Evolutionary conservation across 2,888 invertebrate species (phyloP), one percentile per base, ranked within the genome.

Genomic region (Caenorhabditis uteleia): DNA sequence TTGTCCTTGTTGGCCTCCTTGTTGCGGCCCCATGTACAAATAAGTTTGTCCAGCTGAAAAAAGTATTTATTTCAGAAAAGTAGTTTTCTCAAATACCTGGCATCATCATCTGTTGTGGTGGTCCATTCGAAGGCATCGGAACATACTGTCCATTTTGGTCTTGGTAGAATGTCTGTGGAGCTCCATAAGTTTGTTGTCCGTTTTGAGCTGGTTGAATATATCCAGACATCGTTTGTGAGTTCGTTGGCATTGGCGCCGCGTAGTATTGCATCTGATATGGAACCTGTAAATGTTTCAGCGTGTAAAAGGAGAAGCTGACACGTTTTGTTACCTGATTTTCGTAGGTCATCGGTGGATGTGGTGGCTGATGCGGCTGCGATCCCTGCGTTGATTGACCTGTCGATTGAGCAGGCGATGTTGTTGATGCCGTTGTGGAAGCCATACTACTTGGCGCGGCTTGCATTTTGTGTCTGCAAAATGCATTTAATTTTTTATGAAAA

Each of bases 11-110:
- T 38, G 16, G 1, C 48, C 48, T 39, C 48, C 47, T 26, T 54
- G 60, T 42, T 42, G 56, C 34, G 53, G 53, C 29, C 44, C 53
- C 60, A 61, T 55, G 45, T 61, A 61, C 26, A 55, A 45, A 34
- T 54, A 61, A 6, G 49, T 38, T 21, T 61, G 61, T 26, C 60
- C 50, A 39, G 49, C 18, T 8, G 20, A 43, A 21, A 10, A 12
- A 8, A 21, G 18, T 26, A 18, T 12, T 7, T 2, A 14, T 29
- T n/a, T 25, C 5, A 16, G 6, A 31, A 45, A 12, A 5, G n/a
- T n/a, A 7, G 16, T 4, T 7, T 18, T 18, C 6, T 18, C 8
- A 1, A 3, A 29, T 25, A 46, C 46, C 58, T 3, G 51, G 53
- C 23, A 59, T 29, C 53, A 59, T 53, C 46, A 62, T 62, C 34